These are phyloP conservation scores for Struthio camelus DNA, from an alignment of 2,113 vertebrate species.

Conservation along the genomic window DNA sequence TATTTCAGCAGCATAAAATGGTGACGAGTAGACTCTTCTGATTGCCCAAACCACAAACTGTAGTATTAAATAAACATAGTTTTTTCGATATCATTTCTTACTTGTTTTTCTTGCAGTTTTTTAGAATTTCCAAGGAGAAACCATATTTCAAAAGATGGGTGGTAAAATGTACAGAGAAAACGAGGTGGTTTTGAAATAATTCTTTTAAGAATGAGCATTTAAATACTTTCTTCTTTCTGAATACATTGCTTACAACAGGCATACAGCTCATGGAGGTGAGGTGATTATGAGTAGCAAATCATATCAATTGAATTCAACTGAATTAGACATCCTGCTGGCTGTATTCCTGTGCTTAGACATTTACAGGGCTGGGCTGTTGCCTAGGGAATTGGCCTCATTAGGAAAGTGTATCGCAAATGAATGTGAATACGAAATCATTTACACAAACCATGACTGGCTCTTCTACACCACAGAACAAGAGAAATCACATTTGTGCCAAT, in stretches of 20 bases:
- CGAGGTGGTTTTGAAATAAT: background rate
- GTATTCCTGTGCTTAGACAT: slow-evolving; percentile 42
- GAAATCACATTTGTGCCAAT: background rate
- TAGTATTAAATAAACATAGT: background rate
- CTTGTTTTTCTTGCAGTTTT: background rate
- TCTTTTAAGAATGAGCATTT: background rate
- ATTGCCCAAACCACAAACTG: background rate
- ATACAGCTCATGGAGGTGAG: background rate
- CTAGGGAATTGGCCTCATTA: slow-evolving; percentile 64
- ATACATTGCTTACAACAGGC: background rate
- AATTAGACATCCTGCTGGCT: slow-evolving; percentile 42
- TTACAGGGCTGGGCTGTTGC: slow-evolving; percentile 48
- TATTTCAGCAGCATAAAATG: background rate
- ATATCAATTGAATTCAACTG: background rate
- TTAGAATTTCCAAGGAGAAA: slow-evolving; percentile 9
- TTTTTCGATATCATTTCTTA: background rate
- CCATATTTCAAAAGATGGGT: background rate
- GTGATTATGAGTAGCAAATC: slow-evolving; percentile 21
- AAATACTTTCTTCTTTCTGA: background rate
- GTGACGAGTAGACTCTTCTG: background rate
- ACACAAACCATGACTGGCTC: slow-evolving; percentile 10
- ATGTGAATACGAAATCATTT: slow-evolving; percentile 18
- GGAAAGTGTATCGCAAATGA: slow-evolving; percentile 31
- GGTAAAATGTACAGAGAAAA: background rate
- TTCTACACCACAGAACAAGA: background rate